A percentile compares a stretch with the other conserved stretches of the same genome.
Conservation (phyloP, 1,140 invertebrate genomes). For the Scylla paramamosain region DNA sequence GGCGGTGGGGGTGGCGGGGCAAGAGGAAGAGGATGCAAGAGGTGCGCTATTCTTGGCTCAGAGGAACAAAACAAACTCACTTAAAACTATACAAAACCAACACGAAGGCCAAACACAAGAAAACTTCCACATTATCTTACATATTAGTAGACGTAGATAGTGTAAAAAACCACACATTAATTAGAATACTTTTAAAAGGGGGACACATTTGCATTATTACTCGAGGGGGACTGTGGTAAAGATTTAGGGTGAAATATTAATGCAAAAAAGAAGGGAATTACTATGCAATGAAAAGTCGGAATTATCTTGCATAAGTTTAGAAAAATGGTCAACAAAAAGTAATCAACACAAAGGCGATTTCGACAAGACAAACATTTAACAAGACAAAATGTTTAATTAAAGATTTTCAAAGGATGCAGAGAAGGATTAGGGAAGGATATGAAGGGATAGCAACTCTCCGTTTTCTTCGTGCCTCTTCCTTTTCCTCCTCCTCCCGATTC, state of each 20-base stretch:
- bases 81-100: background rate
- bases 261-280: slow-evolving; percentile 10
- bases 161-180: too few species aligned
- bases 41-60: too few species aligned
- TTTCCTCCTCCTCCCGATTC: background rate
- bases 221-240: too few species aligned
- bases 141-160: too few species aligned
- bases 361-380: background rate
- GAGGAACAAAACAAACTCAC: background rate
- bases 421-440: background rate
- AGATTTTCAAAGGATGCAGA: background rate
- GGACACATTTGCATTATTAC: too few species aligned
- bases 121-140: background rate
- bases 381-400: slow-evolving; percentile 2
- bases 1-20: too few species aligned
- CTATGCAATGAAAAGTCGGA: background rate
- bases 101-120: background rate
- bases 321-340: background rate
- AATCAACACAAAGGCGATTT: background rate
- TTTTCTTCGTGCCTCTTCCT: background rate
- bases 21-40: too few species aligned
- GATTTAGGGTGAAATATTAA: background rate
- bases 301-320: background rate
- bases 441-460: background rate
- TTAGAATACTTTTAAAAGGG: too few species aligned